Evolutionary conservation across 2,797 vertebrate genomes (phyloP).

Genomic region (Poeciliopsis paucimaculata): DNA sequence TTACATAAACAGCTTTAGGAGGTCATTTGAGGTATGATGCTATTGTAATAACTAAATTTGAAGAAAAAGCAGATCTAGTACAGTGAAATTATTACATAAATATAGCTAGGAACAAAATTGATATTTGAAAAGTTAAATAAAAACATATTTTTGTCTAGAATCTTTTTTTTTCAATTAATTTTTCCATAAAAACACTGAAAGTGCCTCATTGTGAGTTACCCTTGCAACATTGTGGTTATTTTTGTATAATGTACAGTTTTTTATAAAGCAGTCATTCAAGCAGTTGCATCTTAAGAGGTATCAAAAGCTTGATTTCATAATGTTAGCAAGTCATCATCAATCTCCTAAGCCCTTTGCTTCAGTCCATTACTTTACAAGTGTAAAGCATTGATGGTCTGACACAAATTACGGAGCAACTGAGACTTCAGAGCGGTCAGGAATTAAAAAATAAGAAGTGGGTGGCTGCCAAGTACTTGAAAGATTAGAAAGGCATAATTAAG

Average conservation of each 20-base stretch:
- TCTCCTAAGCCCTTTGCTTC: constrained; percentile 34
- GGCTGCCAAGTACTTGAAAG: constrained; percentile 19
- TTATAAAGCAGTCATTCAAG: constrained; percentile 5
- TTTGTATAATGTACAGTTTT: neutral
- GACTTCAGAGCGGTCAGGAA: constrained; percentile 34
- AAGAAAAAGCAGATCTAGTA: neutral
- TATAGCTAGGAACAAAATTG: neutral
- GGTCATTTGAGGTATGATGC: neutral
- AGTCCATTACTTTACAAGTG: constrained; percentile 22
- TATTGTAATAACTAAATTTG: neutral
- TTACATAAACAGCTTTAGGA: neutral
- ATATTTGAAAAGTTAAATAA: neutral
- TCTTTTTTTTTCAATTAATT: neutral
- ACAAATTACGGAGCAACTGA: constrained; percentile 34
- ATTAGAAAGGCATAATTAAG: constrained; percentile 29
- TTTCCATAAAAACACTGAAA: neutral
- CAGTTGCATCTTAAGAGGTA: constrained; percentile 24
- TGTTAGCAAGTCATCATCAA: constrained; percentile 57
- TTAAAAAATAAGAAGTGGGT: constrained; percentile 12
- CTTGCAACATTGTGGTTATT: neutral
- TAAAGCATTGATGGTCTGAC: constrained; percentile 24
- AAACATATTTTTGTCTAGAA: neutral
- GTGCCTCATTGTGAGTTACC: neutral
- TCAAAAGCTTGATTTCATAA: constrained; percentile 30
- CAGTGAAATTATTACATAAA: neutral